phyloP scores from a whole-genome alignment of 2,888 invertebrate genomes.

The Ferdinandea cuprea region DNA sequence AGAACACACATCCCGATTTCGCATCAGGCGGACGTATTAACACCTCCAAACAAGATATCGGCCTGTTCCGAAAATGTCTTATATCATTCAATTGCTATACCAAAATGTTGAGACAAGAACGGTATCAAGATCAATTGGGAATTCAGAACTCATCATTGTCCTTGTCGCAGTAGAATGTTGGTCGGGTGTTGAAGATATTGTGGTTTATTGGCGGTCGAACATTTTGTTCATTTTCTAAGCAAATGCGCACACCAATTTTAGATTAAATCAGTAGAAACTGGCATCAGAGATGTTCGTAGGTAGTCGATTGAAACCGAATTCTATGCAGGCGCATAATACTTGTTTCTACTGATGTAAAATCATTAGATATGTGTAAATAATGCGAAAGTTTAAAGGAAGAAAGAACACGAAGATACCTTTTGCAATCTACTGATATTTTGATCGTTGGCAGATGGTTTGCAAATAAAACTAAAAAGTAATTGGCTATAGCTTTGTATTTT shows the following conservation, averaged over 20 bases:
- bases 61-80: conserved; percentile 12
- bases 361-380: too few relatives aligned
- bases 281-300: conserved; percentile 13
- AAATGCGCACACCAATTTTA: conserved; percentile 41
- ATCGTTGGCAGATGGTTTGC: too few relatives aligned
- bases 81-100: conserved; percentile 29
- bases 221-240: conserved; percentile 46
- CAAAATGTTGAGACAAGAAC: conserved; percentile 68
- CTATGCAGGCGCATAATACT: conserved; percentile 22
- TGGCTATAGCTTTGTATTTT: too few relatives aligned
- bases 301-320: conserved; percentile 39
- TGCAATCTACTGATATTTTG: too few relatives aligned
- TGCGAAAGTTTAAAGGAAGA: too few relatives aligned
- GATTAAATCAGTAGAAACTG: conserved; percentile 48
- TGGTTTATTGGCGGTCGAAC: conserved; percentile 66
- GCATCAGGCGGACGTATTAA: conserved; percentile 69
- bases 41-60: conserved; percentile 66
- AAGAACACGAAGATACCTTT: too few relatives aligned
- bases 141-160: conserved; percentile 45
- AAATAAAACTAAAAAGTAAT: too few relatives aligned
- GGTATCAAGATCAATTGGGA: conserved; percentile 52
- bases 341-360: too few relatives aligned
- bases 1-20: conserved; percentile 62
- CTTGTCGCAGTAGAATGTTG: conserved; percentile 15
- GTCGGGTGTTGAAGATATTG: conserved; percentile 49